Percentiles rank a stretch among this genome's conserved stretches.
Evolutionary conservation across 2,888 invertebrate species (phyloP).

Genomic region (Mythimna impura): DNA sequence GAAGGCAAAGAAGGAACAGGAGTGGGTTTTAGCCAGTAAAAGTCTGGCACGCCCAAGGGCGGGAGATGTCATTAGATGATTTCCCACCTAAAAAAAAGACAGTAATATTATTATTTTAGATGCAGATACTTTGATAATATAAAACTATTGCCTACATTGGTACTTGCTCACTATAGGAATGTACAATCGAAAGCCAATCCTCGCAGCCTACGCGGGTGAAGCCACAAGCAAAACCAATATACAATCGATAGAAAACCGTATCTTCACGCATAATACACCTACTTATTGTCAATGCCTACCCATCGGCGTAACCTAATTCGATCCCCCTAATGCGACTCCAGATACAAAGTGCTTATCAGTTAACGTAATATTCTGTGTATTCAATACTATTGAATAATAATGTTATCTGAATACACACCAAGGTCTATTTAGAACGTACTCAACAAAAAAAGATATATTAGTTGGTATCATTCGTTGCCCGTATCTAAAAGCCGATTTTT

Average conservation of each 20-base stretch:
- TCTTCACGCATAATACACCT: conserved; percentile 42
- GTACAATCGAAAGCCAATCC: conserved; percentile 15
- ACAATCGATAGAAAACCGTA: conserved; percentile 12
- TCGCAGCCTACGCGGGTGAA: conserved; percentile 11
- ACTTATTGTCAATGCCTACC: conserved; percentile 39
- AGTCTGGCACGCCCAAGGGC: too few relatives aligned
- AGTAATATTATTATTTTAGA: too few relatives aligned
- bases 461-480: conserved; percentile 5
- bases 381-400: conserved; percentile 26
- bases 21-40: too few relatives aligned
- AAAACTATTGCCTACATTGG: neutral
- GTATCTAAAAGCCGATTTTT: conserved; percentile 44
- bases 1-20: too few relatives aligned
- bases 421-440: conserved; percentile 11
- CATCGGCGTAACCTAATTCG: conserved; percentile 48
- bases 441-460: conserved; percentile 31
- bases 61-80: too few relatives aligned
- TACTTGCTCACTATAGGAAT: neutral
- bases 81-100: too few relatives aligned
- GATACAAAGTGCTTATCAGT: conserved; percentile 55
- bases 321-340: conserved; percentile 37
- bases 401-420: conserved; percentile 17
- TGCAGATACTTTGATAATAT: neutral
- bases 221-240: conserved; percentile 39
- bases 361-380: conserved; percentile 43